Percentiles rank a stretch among this genome's conserved stretches.
These are phyloP conservation scores for Pleuronectes platessa DNA, from an alignment of 2,113 vertebrate species.

Conservation along the genomic window DNA sequence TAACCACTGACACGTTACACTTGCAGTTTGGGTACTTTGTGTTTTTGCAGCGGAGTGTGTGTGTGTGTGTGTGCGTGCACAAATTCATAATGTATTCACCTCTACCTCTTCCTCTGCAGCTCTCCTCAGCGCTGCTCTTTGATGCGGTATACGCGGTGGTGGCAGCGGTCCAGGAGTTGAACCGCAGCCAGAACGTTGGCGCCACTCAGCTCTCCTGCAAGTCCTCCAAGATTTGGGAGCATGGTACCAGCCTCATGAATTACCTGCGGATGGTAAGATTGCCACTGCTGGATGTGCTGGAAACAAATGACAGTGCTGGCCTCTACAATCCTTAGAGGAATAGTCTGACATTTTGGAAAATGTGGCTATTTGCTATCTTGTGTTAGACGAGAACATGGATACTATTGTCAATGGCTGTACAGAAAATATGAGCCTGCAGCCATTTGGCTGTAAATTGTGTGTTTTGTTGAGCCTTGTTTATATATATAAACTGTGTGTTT, in stretches of 20 bases:
- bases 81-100: slow-evolving; percentile 53
- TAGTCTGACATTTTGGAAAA: slow-evolving; percentile 28
- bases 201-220: slow-evolving; percentile 97
- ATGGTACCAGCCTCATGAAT: slow-evolving; percentile 99
- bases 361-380: neutral
- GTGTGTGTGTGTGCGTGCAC: neutral
- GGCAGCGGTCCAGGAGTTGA: slow-evolving; percentile 94
- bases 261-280: slow-evolving; percentile 97
- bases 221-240: slow-evolving; percentile 98
- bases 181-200: slow-evolving; percentile 96
- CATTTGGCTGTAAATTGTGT: neutral
- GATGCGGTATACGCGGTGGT: slow-evolving; percentile 94
- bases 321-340: neutral
- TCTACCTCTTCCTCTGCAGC: slow-evolving; percentile 75
- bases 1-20: slow-evolving; percentile 44
- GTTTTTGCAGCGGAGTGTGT: neutral
- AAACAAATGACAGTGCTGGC: slow-evolving; percentile 5
- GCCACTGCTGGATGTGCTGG: slow-evolving; percentile 20
- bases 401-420: neutral
- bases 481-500: too few species aligned
- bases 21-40: slow-evolving; percentile 26
- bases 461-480: too few species aligned
- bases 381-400: neutral
- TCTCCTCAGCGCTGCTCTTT: slow-evolving; percentile 94
- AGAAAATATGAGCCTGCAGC: neutral